Base-by-base conservation (phyloP, 2,888 invertebrate genomes). In the Myathropa florea region DNA sequence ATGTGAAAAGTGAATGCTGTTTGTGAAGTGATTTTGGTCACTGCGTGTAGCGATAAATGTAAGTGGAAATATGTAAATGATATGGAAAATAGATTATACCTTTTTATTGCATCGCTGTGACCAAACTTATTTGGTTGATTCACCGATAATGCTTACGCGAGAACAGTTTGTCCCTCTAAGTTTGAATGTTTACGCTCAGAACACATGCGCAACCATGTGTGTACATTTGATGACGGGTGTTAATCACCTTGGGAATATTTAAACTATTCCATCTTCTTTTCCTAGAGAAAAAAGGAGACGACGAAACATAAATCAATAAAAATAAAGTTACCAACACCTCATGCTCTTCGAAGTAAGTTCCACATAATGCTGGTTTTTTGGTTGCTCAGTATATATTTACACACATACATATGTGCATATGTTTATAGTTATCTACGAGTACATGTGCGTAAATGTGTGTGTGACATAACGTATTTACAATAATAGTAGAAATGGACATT, bases 51-150 rank as follows among this genome's bases (percentile, higher is more conserved):
- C 18, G 30, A 30, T n/a, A 18, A 61, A 63, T 76, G 82, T 83
- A 68, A 64, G 55, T 77, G 63, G 67, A 63, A 60, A 68, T 81
- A 85, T 85, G 85, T 85, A 81, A 85, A 81, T 85, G 33, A 36
- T 77, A 81, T 85, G 85, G 73, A 85, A 73, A 85, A 72, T 65
- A 77, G 72, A 85, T 81, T 72, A 77, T 59, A 80, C 71, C 39
- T 64, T 75, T 76, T 80, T 84, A 76, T 60, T 72, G 53, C 28
- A 60, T 30, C 61, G 61, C 77, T 61, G 63, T 39, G 63, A 64
- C 63, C 64, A 70, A 30, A 10, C 60, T 75, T 60, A 59, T 65
- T 70, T 79, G 79, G 73, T 72, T 83, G 53, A 65, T 77, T 57
- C 76, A 57, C 12, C 36, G 72, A 18, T 57, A 57, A 57, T 68